Percentiles rank a stretch among this genome's conserved stretches.
These are phyloP conservation scores for Dendroctonus valens DNA, from an alignment of 1,140 invertebrate species.

Conservation along the genomic window DNA sequence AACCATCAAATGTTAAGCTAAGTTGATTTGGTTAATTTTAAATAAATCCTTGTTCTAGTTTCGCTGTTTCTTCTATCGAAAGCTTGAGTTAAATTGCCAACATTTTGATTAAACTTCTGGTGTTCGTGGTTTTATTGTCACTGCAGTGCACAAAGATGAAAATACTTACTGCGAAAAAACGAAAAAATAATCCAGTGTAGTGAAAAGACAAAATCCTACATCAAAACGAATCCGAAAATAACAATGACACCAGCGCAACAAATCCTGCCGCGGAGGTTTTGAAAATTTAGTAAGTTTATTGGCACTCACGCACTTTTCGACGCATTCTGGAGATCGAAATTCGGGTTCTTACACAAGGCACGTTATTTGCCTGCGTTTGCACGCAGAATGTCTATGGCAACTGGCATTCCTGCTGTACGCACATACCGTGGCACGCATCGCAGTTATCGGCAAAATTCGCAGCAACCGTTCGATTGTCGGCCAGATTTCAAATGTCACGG, in stretches of 20 bases:
- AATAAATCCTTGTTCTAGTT: too few relatives aligned
- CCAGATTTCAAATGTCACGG: conserved; percentile 25
- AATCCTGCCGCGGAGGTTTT: background rate
- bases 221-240: conserved; percentile 15
- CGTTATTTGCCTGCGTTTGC: conserved; percentile 18
- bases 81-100: too few relatives aligned
- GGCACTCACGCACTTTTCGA: conserved; percentile 30
- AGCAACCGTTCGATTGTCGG: conserved; percentile 30
- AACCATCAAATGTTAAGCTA: too few relatives aligned
- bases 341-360: conserved; percentile 11
- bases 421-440: conserved; percentile 29
- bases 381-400: conserved; percentile 29
- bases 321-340: conserved; percentile 23
- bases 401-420: conserved; percentile 34
- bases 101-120: too few relatives aligned
- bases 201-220: too few relatives aligned
- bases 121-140: too few relatives aligned
- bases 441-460: conserved; percentile 34
- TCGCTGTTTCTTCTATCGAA: too few relatives aligned
- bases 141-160: too few relatives aligned
- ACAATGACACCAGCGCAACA: background rate
- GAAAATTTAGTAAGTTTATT: conserved; percentile 23
- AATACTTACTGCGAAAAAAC: too few relatives aligned
- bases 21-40: too few relatives aligned
- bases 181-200: too few relatives aligned